A percentile compares a stretch with the other conserved stretches of the same genome.
Conservation (phyloP, 2,797 vertebrate species). For the Octomys mimax region DNA sequence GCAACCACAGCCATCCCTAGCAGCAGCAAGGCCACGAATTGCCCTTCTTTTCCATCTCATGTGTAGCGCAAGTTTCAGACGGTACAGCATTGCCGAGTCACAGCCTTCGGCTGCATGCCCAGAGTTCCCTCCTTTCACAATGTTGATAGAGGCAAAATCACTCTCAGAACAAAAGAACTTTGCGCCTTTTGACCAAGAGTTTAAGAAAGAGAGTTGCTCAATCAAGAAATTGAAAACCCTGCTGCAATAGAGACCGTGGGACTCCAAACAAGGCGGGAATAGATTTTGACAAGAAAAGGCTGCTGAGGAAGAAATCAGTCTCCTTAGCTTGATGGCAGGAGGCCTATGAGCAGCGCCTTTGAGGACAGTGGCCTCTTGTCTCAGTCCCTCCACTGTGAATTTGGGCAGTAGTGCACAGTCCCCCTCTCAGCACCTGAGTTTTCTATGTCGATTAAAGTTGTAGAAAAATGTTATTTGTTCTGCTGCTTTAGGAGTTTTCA, state of each 20-base stretch:
- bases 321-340: background rate
- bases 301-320: background rate
- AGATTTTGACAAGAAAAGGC: background rate
- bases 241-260: too few relatives aligned
- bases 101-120: background rate
- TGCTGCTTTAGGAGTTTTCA: background rate
- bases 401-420: background rate
- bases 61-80: background rate
- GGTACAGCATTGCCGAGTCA: slow-evolving; percentile 68
- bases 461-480: background rate
- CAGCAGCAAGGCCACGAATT: background rate
- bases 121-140: slow-evolving; percentile 39
- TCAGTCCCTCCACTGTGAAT: background rate
- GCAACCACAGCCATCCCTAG: background rate
- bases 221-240: background rate
- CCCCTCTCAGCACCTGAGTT: background rate
- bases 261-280: background rate
- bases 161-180: slow-evolving; percentile 46
- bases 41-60: background rate
- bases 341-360: rapidly evolving
- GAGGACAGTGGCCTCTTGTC: background rate
- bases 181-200: slow-evolving; percentile 25
- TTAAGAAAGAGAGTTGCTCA: background rate
- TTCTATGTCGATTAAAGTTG: background rate
- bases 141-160: background rate